These are phyloP conservation scores for Zaprionus ghesquierei DNA, from an alignment of 1,140 invertebrate genomes.

Conservation along the genomic window DNA sequence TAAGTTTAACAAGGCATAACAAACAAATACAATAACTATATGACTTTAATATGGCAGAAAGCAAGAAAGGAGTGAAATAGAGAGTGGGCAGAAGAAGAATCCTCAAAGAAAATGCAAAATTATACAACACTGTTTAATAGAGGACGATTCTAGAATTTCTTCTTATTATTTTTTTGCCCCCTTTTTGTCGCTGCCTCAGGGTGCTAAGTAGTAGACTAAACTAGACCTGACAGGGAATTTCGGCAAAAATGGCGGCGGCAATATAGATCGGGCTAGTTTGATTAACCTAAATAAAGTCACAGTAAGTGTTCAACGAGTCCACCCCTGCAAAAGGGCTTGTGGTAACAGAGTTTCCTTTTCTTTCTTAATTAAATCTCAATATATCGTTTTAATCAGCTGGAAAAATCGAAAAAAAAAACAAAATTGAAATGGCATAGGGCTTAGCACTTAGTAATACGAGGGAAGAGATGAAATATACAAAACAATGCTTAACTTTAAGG, in stretches of 20 bases:
- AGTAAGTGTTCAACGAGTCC: slow-evolving; percentile 67
- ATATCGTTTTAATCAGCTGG: slow-evolving; percentile 14
- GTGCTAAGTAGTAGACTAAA: slow-evolving; percentile 53
- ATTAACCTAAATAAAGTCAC: slow-evolving; percentile 67
- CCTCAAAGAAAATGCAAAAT: slow-evolving; percentile 39
- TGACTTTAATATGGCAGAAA: slow-evolving; percentile 27
- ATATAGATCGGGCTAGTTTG: not conserved
- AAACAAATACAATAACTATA: slow-evolving; percentile 66
- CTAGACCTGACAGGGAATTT: not conserved
- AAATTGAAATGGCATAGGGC: slow-evolving; percentile 8
- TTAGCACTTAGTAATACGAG: slow-evolving; percentile 17
- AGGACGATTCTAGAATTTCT: slow-evolving; percentile 52
- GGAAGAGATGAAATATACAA: slow-evolving; percentile 32
- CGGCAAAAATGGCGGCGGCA: slow-evolving; percentile 4
- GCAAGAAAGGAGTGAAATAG: slow-evolving; percentile 12
- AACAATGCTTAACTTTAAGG: slow-evolving; percentile 63
- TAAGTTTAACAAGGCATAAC: slow-evolving; percentile 62
- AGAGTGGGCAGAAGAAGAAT: slow-evolving; percentile 23
- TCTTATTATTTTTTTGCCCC: slow-evolving; percentile 9
- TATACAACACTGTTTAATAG: slow-evolving; percentile 55
- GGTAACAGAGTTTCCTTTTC: not conserved
- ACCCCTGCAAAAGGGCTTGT: not conserved
- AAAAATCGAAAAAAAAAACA: slow-evolving; percentile 19
- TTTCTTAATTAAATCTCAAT: not conserved
- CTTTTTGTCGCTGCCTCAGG: slow-evolving; percentile 35